Conservation (phyloP, 2,113 vertebrate species). For the Turnix velox region DNA sequence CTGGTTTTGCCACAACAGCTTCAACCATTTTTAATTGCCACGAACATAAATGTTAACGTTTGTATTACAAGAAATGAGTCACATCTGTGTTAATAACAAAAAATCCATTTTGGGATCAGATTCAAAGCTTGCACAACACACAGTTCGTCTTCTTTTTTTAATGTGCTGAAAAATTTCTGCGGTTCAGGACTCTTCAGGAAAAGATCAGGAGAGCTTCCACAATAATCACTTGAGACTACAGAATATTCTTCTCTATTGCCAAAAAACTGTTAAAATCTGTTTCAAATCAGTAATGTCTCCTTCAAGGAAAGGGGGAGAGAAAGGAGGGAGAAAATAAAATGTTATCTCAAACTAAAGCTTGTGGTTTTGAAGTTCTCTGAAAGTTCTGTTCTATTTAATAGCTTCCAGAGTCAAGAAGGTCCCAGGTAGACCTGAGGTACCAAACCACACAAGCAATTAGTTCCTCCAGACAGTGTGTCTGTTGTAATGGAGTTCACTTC, state of each 20-base stretch:
- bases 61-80: slow-evolving; percentile 37
- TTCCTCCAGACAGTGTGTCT: slow-evolving; percentile 53
- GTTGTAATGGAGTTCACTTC: slow-evolving; percentile 65
- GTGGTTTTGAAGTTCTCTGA: slow-evolving; percentile 59
- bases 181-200: slow-evolving; percentile 58
- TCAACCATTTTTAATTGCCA: slow-evolving; percentile 12
- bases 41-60: slow-evolving; percentile 17
- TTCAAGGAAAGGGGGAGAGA: background rate
- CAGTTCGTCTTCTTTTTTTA: slow-evolving; percentile 5
- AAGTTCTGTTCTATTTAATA: slow-evolving; percentile 70
- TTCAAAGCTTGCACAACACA: slow-evolving; percentile 20
- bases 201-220: slow-evolving; percentile 25
- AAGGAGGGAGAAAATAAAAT: background rate
- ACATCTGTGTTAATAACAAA: slow-evolving; percentile 47
- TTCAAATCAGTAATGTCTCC: background rate
- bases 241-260: background rate
- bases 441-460: slow-evolving; percentile 68
- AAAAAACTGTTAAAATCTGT: slow-evolving; percentile 37
- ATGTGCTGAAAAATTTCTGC: slow-evolving; percentile 32
- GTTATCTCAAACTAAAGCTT: slow-evolving; percentile 16
- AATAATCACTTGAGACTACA: slow-evolving; percentile 36
- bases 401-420: slow-evolving; percentile 70
- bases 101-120: slow-evolving; percentile 34
- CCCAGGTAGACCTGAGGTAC: slow-evolving; percentile 63
- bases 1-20: slow-evolving; percentile 22